Evolutionary conservation across 2,113 vertebrate genomes (phyloP).

Genomic region (Lynx canadensis): DNA sequence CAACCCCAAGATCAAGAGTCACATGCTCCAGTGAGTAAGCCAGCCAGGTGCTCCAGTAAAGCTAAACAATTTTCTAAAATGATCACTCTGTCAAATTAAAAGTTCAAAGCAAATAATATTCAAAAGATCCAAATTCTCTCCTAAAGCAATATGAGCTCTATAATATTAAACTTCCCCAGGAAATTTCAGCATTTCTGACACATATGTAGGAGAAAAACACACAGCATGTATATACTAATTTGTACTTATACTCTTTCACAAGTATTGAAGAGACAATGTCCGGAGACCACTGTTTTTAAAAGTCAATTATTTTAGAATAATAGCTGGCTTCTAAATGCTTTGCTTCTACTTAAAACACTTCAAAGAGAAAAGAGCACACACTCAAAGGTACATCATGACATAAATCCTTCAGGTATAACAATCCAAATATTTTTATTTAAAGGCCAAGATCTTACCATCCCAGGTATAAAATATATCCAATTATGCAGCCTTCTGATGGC

Average conservation of each 20-base stretch:
- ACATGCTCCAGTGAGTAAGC: too few species aligned
- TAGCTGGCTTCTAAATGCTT: neutral
- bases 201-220: neutral
- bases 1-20: too few species aligned
- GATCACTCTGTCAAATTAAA: neutral
- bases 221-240: neutral
- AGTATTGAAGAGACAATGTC: neutral
- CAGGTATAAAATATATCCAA: neutral
- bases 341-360: slow-evolving; percentile 21
- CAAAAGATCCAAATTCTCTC: neutral
- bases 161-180: neutral
- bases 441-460: neutral
- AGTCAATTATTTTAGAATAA: slow-evolving; percentile 35
- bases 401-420: neutral
- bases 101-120: neutral
- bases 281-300: neutral
- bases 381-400: neutral
- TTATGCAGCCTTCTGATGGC: neutral
- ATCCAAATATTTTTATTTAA: neutral
- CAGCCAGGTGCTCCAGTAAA: neutral
- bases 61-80: neutral
- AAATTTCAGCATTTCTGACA: slow-evolving; percentile 4
- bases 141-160: neutral
- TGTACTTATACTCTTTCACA: neutral
- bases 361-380: neutral